Evolutionary conservation across 2,797 vertebrate genomes (phyloP), one percentile per base, ranked within the genome.

Genomic region (Margarornis squamiger): DNA sequence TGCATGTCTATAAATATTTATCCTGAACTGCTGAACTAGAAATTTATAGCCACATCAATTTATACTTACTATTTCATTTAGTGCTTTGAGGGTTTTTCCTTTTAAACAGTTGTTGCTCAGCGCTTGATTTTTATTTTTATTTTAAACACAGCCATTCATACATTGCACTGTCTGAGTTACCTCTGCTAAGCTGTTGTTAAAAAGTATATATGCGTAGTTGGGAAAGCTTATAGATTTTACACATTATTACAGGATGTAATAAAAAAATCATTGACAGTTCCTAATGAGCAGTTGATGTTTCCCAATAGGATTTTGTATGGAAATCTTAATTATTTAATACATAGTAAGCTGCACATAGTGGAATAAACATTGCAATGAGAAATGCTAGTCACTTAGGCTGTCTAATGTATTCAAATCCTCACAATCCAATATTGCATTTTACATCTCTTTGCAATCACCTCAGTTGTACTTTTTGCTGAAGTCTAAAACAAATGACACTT

Each of bases 1-100:
- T 79, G 45, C 41, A 55, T 73, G 55, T 85, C 87, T 84, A 45
- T 90, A 96, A 95, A 92, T 93, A 92, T 86, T 97, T 94, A 73
- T 79, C 63, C 66, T 93, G 87, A 88, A 67, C 82, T 65, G 32
- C 63, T 91, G 82, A 94, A 76, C 90, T 76, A 86, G 76, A 93
- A 92, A 82, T 86, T 84, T 79, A 87, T 85, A 49, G 52, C 66
- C 38, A 21, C 30, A 57, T 79, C 39, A 73, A 68, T 86, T 96
- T 78, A n/a, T 82, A 55, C 76, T 85, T 55, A 76, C 14, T 59
- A 81, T 93, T 93, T 92, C 66, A 86, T 39, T 78, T 83, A 90
- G 36, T 70, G 34, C 17, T 92, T 90, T 76, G 70, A 90, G 39
- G 14, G 3, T 7, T 90, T 91, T 92, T 77, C 52, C 36, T 84